Percentiles rank a stretch among this genome's conserved stretches.
Evolutionary conservation across 2,888 invertebrate genomes (phyloP).

Genomic region (Cantharis rustica): DNA sequence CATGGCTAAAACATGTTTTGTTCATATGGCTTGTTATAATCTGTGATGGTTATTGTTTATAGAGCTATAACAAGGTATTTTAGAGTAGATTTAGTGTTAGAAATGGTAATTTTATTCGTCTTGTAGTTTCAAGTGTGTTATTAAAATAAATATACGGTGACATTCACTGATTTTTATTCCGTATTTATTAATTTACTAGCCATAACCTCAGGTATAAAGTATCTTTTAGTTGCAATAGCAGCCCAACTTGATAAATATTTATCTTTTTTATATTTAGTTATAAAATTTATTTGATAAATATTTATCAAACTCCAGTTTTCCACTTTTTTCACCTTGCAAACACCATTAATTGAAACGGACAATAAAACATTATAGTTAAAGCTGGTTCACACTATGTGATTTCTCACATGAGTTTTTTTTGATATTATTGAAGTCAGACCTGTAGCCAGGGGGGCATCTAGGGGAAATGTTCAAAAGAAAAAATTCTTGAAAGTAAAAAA

Average conservation of each 20-base stretch:
- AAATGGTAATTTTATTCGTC: constrained; percentile 43
- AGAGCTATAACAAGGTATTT: constrained; percentile 47
- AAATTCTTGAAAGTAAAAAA: too few relatives aligned
- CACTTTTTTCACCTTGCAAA: too few relatives aligned
- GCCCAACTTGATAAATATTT: background rate
- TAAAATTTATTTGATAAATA: too few relatives aligned
- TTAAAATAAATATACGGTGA: constrained; percentile 38
- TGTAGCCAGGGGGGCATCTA: too few relatives aligned
- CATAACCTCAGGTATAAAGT: background rate
- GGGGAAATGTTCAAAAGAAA: too few relatives aligned
- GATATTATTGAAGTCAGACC: too few relatives aligned
- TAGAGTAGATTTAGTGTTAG: constrained; percentile 39
- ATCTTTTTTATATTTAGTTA: background rate
- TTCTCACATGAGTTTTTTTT: too few relatives aligned
- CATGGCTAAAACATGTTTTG: constrained; percentile 35
- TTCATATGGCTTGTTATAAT: constrained; percentile 47
- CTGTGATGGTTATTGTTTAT: constrained; percentile 49
- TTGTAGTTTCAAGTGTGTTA: constrained; percentile 50
- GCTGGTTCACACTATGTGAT: too few relatives aligned
- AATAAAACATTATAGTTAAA: too few relatives aligned
- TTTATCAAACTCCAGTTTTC: too few relatives aligned
- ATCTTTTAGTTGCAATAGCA: background rate
- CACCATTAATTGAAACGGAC: too few relatives aligned
- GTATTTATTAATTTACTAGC: background rate
- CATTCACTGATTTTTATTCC: background rate